Evolutionary conservation across 2,888 invertebrate species (phyloP), one percentile per base, ranked within the genome.

Genomic region (Tanytarsus gracilentus): DNA sequence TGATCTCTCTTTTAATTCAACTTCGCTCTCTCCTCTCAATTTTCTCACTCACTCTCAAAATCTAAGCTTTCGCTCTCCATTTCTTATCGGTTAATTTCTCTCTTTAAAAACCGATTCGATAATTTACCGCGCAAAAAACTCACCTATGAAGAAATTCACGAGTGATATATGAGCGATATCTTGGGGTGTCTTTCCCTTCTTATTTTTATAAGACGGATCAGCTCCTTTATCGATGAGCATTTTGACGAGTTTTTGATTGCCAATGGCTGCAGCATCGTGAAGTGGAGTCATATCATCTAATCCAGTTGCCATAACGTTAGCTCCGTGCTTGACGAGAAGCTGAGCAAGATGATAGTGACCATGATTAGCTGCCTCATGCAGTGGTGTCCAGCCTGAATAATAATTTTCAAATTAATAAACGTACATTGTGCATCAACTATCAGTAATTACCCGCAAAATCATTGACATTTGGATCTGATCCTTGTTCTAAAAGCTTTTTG

Each of bases 311-410:
- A 89, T 88, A 44, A 87, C 84, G 72, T 85, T 79, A 25, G 89
- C 89, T 53, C 88, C 88, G 64, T 83, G 80, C 67, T 83, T 80
- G 61, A 89, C 77, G 65, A 90, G 78, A 62, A 82, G 77, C 67
- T 79, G 77, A 50, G 86, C 88, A 62, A 86, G 82, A 66, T 81
- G 79, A 66, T 81, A 79, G 79, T 83, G 84, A 62, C 87, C 87
- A 72, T 84, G 83, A 72, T 84, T 87, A 73, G 88, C 88, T 55
- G 88, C 89, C 74, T 90, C 89, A 72, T 90, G 89, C 64, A 90
- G 77, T 29, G 89, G 83, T 16, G 88, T 88, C 89, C 88, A 90
- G 64, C 88, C 89, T 87, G 73, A 50, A 61, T 52, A 58, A 29
- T 29, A 14, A 44, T 58, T 33, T 25, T 14, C 14, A 23, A 4